These are phyloP conservation scores for Marronus borbonicus DNA, from an alignment of 2,888 invertebrate genomes.

Conservation along the genomic window DNA sequence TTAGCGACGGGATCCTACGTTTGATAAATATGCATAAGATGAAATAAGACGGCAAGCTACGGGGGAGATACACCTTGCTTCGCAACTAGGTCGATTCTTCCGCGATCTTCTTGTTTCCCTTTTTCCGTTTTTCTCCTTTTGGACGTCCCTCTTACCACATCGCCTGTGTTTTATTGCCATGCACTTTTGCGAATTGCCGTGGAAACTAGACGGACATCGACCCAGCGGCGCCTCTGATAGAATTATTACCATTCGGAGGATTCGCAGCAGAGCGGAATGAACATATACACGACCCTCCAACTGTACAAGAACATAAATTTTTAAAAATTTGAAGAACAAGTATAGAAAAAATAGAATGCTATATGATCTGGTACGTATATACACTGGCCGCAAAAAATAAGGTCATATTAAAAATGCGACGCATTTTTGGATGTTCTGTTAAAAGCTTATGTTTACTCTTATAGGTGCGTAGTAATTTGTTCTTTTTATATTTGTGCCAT, in stretches of 20 bases:
- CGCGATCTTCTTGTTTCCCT: background rate
- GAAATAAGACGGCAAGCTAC: background rate
- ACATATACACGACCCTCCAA: no score
- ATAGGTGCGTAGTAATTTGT: no score
- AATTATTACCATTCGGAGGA: conserved; percentile 53
- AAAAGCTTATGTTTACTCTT: no score
- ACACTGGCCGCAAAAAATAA: no score
- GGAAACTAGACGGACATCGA: conserved; percentile 52
- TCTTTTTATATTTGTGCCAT: no score
- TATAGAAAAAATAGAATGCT: no score
- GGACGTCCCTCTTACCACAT: background rate
- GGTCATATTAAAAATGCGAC: no score
- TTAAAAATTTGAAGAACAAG: no score
- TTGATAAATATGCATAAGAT: conserved; percentile 31
- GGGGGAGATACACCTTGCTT: background rate
- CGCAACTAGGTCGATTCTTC: background rate
- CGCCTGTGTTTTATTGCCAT: conserved; percentile 50
- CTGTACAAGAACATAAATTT: no score
- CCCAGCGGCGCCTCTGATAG: conserved; percentile 53
- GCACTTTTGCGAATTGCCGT: conserved; percentile 51
- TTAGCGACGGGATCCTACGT: background rate
- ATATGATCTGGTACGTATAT: no score
- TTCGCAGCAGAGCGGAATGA: conserved; percentile 4
- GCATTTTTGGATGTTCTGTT: no score
- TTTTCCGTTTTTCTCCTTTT: background rate